Base-by-base conservation (phyloP, 1,140 invertebrate genomes). In the Temnothorax nylanderi region DNA sequence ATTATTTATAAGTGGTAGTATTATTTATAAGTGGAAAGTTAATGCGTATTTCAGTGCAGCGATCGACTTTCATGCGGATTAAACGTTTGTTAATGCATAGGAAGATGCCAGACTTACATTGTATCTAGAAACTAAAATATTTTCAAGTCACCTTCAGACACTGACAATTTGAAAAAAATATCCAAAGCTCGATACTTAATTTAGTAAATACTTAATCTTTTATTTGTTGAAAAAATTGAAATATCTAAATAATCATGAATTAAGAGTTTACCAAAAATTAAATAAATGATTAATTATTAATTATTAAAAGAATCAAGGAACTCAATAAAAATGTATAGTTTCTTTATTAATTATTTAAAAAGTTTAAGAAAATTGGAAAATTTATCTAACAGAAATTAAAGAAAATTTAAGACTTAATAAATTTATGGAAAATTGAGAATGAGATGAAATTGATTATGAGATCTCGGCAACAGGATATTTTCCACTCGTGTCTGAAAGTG, bases 61-160 rank as follows among this genome's bases (percentile, higher is more conserved):
- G 41, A 26, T n/a, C n/a, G n/a, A n/a, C 34, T 62, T 47, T 51
- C n/a, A 84, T 60, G 80, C 69, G 69, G 32, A 75, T 75, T 82
- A 84, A 60, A 49, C 41, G 37, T 18, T 74, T 72, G 69, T 84
- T 84, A 60, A 84, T 60, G 21, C 18, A 77, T 54, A 88, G 47
- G 41, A 82, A 76, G 85, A 88, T 88, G 71, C 84, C 74, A 86
- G 80, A 84, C 80, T 84, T 84, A 75, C 41, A 75, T 84, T 54
- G 8, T 81, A 47, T 74, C 18, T 44, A 82, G 16, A 72, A 58
- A 81, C 4, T 81, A 26, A 26, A 26, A 32, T 37, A 74, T 74
- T 37, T 60, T 8, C 4, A 26, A 54, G 8, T 4, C 41, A 84
- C 13, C 32, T 82, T 75, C 80, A 84, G 80, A 84, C 80, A 49